phyloP scores from a whole-genome alignment of 1,140 invertebrate genomes.

The Drosophila mojavensis region DNA sequence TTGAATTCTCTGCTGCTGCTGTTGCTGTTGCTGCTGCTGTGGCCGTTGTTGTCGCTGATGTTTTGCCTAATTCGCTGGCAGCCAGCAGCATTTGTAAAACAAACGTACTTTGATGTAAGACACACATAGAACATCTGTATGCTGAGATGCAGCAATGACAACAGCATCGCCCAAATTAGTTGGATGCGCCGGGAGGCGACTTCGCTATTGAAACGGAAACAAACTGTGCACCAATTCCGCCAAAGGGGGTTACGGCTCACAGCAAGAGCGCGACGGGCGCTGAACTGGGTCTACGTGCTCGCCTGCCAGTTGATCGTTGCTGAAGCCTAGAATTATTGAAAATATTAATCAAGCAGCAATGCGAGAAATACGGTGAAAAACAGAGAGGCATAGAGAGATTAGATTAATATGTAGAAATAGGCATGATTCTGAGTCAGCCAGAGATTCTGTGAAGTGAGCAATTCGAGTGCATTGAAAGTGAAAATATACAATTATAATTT shows the following conservation, averaged over 20 bases:
- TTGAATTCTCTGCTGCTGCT: slow-evolving; percentile 17
- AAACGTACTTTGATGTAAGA: slow-evolving; percentile 78
- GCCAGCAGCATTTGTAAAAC: slow-evolving; percentile 61
- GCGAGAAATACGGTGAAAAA: neutral
- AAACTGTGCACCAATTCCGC: slow-evolving; percentile 56
- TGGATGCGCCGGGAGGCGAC: slow-evolving; percentile 3
- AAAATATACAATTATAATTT: slow-evolving; percentile 49
- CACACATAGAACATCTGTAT: slow-evolving; percentile 67
- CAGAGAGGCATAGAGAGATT: neutral
- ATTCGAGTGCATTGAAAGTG: slow-evolving; percentile 29
- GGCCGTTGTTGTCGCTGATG: neutral
- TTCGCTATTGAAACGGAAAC: slow-evolving; percentile 14
- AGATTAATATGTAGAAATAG: slow-evolving; percentile 20
- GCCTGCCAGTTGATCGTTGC: neutral
- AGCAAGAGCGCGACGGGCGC: neutral
- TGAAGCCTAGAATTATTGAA: slow-evolving; percentile 9
- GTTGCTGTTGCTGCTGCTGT: slow-evolving; percentile 8
- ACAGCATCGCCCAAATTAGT: slow-evolving; percentile 13
- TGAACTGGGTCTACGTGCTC: slow-evolving; percentile 14
- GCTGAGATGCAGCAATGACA: slow-evolving; percentile 8
- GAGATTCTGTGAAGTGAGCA: slow-evolving; percentile 1
- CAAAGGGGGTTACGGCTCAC: slow-evolving; percentile 20
- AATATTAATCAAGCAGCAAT: slow-evolving; percentile 1
- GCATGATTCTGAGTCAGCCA: slow-evolving; percentile 21
- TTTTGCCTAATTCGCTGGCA: slow-evolving; percentile 51